Conservation (phyloP, 2,797 vertebrate species). For the Nannoperca australis region DNA sequence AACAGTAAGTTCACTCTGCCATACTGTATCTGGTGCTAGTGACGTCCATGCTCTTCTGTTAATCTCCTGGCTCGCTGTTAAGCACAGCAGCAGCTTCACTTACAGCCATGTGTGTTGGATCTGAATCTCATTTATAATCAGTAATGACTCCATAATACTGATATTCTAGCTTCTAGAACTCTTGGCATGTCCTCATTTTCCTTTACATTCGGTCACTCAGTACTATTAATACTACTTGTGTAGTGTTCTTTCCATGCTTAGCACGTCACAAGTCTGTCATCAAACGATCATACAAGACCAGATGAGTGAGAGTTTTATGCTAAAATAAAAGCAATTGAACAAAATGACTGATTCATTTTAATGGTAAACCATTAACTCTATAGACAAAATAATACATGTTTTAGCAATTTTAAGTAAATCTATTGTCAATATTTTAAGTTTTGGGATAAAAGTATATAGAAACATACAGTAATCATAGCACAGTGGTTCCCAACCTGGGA, state of each 20-base stretch:
- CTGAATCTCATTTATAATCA: slow-evolving; percentile 56
- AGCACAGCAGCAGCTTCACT: slow-evolving; percentile 46
- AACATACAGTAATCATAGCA: neutral
- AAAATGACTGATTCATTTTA: neutral
- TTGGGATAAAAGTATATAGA: slow-evolving; percentile 26
- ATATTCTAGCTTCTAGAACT: slow-evolving; percentile 9
- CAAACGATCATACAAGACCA: neutral
- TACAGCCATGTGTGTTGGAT: slow-evolving; percentile 52
- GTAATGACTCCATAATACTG: slow-evolving; percentile 40
- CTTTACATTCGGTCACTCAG: neutral
- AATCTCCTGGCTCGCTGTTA: slow-evolving; percentile 42
- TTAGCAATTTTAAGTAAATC: neutral
- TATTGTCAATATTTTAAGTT: neutral
- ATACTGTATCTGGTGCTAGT: slow-evolving; percentile 54
- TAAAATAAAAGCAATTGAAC: slow-evolving; percentile 34
- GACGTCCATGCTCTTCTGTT: slow-evolving; percentile 26
- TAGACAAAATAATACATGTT: neutral
- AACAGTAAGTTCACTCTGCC: slow-evolving; percentile 84
- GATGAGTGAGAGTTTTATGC: slow-evolving; percentile 34
- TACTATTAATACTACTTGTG: slow-evolving; percentile 1
- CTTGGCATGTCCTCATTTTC: slow-evolving; percentile 29
- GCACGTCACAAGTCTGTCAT: neutral
- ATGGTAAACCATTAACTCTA: slow-evolving; percentile 1
- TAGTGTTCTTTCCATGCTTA: slow-evolving; percentile 24
- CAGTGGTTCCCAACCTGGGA: slow-evolving; percentile 38